Conservation (phyloP, 2,888 invertebrate genomes). For the Tetrapedia diversipes region DNA sequence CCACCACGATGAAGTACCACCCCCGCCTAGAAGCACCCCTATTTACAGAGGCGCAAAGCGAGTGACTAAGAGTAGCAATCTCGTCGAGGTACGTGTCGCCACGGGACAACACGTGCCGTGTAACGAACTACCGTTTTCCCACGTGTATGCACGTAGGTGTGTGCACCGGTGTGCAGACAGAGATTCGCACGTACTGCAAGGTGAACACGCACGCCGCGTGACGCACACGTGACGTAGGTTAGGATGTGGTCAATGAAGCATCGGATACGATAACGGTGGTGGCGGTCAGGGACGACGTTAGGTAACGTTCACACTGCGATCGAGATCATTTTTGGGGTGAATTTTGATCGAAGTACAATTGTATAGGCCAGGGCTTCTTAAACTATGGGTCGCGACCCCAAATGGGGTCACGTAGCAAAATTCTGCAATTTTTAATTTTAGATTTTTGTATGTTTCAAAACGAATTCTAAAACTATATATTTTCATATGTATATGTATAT, state of each 20-base stretch:
- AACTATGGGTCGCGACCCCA: no score
- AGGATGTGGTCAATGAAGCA: conserved; percentile 57
- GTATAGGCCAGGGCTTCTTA: no score
- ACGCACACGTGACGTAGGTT: conserved; percentile 40
- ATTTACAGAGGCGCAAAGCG: conserved; percentile 43
- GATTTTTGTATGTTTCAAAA: no score
- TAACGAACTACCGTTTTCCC: conserved; percentile 35
- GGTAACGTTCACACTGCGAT: conserved; percentile 35
- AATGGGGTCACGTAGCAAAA: no score
- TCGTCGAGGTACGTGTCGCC: conserved; percentile 47
- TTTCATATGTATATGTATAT: no score
- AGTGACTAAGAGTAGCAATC: conserved; percentile 54
- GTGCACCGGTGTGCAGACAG: background rate
- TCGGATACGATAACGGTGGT: conserved; percentile 58
- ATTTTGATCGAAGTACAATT: no score
- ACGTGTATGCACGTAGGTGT: background rate
- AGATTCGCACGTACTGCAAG: conserved; percentile 17
- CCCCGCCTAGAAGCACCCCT: conserved; percentile 17
- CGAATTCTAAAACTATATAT: no score
- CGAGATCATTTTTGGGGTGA: background rate
- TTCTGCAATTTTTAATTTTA: no score
- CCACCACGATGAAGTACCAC: conserved; percentile 20
- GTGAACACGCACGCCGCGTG: conserved; percentile 22
- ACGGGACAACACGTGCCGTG: conserved; percentile 47
- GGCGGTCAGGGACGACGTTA: conserved; percentile 51